Base-by-base conservation (phyloP, 92 coral and sea anemone genomes). In the Parazoanthus darwini region DNA sequence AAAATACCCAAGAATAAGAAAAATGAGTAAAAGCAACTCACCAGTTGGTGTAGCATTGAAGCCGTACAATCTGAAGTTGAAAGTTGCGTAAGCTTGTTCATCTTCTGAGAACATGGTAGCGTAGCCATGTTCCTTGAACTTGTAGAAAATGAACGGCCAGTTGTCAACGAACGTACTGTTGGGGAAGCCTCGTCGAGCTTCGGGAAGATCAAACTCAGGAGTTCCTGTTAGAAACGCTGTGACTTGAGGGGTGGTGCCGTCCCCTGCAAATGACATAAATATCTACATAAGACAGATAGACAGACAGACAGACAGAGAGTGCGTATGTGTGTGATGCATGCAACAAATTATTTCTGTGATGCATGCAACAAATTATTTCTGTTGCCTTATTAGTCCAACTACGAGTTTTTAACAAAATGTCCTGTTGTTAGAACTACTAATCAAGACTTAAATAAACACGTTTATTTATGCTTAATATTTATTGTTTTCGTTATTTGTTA, bases 141-240 rank as follows among this genome's bases (percentile, higher is more conserved):
- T 89, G 85, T 86, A 80, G 78, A 90, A 90, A 46, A 90, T 90
- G 68, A 88, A 90, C 35, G 92, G 92, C 92, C 92, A 90, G 23
- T 72, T 68, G 77, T 90, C 92, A 16, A 90, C 90, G 35, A 63
- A 76, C 0, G 92, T 56, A 50, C 90, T 86, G 77, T 90, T 90
- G 7, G 90, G 90, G 78, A 72, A 90, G 26, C 92, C 92, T 25
- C 92, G 88, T 26, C 92, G 88, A 9, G 90, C 90, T 46, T 90
- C 92, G 3, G 92, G 92, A 23, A 90, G 88, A 9, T 86, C 88
- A 5, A 46, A 4, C 63, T 90, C 92, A 18, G 90, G 79, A 80
- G 63, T 42, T 63, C 92, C 92, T 42, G 92, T 90, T 44, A 90
- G 80, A 85, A 90, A 80, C 10, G 92, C 92, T 22, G 92, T 56